Evolutionary conservation across 2,888 invertebrate species (phyloP), one percentile per base, ranked within the genome.

Genomic region (Plagiodera versicolora): DNA sequence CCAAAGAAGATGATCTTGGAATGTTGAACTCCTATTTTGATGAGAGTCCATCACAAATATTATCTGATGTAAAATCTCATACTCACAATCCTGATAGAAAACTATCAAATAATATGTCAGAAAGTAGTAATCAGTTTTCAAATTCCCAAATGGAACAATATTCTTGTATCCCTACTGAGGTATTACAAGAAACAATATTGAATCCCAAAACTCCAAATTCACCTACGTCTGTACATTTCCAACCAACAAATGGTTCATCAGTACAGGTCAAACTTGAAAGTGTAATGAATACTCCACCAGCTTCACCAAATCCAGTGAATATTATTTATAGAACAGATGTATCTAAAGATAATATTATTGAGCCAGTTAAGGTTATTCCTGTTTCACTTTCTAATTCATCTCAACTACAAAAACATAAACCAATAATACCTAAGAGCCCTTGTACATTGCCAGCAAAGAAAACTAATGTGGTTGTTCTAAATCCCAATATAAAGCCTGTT

Each of bases 11-110:
- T 67, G 76, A 78, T 59, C 66, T 76, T 65, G 73, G 72, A 32
- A 66, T 78, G 46, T 67, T 79, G 30, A 76, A 76, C 68, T 76
- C 79, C 0, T 74, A 76, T 57, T 72, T 77, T 56, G 79, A 79
- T 60, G 74, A 73, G 61, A 75, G 72, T 47, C 74, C 79, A 1
- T 77, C 79, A 49, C 79, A 79, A 68, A 75, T 80, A 35, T 67
- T 79, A 64, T 75, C 78, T 10, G 78, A 78, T 56, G 70, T 76
- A 50, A 69, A 70, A 2, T 71, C 74, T 2, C 70, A 73, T 0
- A 68, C 72, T 2, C 66, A 67, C 51, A 55, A 64, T 16, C 60
- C 52, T 46, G 67, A 68, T 17, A 65, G 66, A 11, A 61, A 63
- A 14, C 44, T 67, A 10, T 56, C 61, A 16, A 69, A 65, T 50